Conservation (phyloP, 2,888 invertebrate species). For the Rhamnusium bicolor region DNA sequence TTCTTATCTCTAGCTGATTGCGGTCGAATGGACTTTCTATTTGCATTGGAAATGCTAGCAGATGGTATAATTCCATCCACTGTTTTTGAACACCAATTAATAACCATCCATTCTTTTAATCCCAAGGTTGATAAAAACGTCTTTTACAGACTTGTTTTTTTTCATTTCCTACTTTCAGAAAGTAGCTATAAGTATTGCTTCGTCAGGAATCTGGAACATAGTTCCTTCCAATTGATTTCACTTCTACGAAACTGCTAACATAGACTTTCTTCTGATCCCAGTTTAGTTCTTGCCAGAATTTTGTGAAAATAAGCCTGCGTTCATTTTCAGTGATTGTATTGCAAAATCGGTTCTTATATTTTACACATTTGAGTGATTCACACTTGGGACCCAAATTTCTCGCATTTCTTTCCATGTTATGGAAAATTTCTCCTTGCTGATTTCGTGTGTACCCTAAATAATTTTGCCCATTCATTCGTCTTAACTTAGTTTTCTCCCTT, state of each 20-base stretch:
- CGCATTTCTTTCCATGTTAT: not conserved
- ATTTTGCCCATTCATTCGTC: not conserved
- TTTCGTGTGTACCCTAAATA: conserved; percentile 6
- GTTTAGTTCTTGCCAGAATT: not conserved
- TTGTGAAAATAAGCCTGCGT: not conserved
- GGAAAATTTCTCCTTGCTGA: not conserved
- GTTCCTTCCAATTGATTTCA: not conserved
- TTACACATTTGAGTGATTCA: not conserved
- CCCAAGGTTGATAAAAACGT: not conserved
- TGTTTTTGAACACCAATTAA: not conserved
- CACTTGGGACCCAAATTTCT: not conserved
- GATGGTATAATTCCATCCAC: not conserved
- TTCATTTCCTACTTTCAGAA: not conserved
- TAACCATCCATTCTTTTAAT: not conserved
- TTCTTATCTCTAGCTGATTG: not conserved
- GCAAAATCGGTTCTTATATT: not conserved
- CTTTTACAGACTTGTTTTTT: not conserved
- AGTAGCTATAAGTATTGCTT: not conserved
- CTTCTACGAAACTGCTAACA: not conserved
- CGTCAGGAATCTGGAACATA: not conserved
- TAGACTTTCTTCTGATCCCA: not conserved
- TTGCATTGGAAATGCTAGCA: not conserved
- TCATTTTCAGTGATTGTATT: not conserved
- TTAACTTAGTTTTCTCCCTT: not conserved
- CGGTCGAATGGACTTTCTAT: not conserved